Evolutionary conservation across 2,888 invertebrate species (phyloP).

Genomic region (Griposia aprilina): DNA sequence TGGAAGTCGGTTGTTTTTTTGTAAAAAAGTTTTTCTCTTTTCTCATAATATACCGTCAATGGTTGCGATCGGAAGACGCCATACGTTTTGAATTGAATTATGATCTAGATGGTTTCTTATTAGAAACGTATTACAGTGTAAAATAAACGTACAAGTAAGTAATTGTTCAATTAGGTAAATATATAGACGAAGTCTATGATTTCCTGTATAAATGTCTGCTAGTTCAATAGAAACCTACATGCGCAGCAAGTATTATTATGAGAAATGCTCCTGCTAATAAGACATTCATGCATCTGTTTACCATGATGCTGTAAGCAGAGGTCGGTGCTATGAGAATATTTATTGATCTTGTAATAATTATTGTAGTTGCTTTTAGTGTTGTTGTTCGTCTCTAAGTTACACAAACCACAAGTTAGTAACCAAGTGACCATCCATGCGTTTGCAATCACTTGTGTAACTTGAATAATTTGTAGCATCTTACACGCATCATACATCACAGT

Average conservation of each 20-base stretch:
- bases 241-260: neutral
- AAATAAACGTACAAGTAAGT: slow-evolving; percentile 38
- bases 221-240: neutral
- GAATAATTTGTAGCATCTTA: slow-evolving; percentile 49
- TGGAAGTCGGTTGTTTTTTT: no score
- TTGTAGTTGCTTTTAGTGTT: slow-evolving; percentile 18
- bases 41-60: slow-evolving; percentile 84
- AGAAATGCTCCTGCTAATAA: slow-evolving; percentile 14
- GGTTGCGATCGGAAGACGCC: slow-evolving; percentile 82
- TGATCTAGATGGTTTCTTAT: slow-evolving; percentile 70
- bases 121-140: slow-evolving; percentile 61
- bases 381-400: neutral
- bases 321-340: slow-evolving; percentile 46
- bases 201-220: slow-evolving; percentile 5
- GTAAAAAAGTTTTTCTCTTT: no score
- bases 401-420: slow-evolving; percentile 31
- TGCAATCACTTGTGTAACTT: slow-evolving; percentile 54
- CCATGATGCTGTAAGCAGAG: slow-evolving; percentile 25
- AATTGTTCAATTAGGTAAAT: slow-evolving; percentile 21
- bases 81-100: slow-evolving; percentile 76
- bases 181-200: neutral
- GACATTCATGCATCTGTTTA: slow-evolving; percentile 33
- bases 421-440: slow-evolving; percentile 14
- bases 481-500: slow-evolving; percentile 56
- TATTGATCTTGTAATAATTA: slow-evolving; percentile 3